A percentile compares a stretch with the other conserved stretches of the same genome.
These are phyloP conservation scores for Boulengerochromis microlepis DNA, from an alignment of 2,113 vertebrate genomes.

Conservation along the genomic window DNA sequence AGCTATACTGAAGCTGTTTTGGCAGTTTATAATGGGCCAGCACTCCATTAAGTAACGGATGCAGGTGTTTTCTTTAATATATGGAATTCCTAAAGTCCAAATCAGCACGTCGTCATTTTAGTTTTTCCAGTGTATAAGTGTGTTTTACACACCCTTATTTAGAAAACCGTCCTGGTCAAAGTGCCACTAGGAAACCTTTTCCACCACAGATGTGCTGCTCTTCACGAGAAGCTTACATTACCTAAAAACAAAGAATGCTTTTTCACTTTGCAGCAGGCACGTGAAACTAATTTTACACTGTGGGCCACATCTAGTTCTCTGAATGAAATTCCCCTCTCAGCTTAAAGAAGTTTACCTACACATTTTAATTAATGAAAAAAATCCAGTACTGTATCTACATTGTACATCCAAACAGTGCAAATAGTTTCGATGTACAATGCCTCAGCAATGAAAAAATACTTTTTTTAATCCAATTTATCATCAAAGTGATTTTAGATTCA, in stretches of 20 bases:
- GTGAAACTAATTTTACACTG: not conserved
- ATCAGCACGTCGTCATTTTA: not conserved
- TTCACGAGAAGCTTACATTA: not conserved
- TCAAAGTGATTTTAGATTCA: not conserved
- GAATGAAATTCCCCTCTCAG: not conserved
- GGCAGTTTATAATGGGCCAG: conserved; percentile 1
- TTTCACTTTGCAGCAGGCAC: not conserved
- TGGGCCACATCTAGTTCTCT: not conserved
- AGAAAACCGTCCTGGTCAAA: not conserved
- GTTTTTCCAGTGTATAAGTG: conserved; percentile 21
- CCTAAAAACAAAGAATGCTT: not conserved
- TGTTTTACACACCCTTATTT: not conserved
- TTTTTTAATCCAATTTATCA: not conserved
- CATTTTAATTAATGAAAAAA: not conserved
- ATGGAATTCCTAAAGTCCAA: not conserved
- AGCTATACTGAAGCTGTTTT: conserved; percentile 12
- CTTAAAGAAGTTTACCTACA: not conserved
- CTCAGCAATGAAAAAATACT: fast-evolving
- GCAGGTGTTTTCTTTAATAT: conserved; percentile 37
- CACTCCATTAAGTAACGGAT: conserved; percentile 12
- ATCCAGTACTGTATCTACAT: not conserved
- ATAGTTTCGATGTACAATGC: not conserved
- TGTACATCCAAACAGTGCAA: not conserved
- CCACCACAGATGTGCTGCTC: not conserved
- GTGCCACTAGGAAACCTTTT: not conserved